Evolutionary conservation across 2,113 vertebrate species (phyloP).

Genomic region (Shinisaurus crocodilurus): DNA sequence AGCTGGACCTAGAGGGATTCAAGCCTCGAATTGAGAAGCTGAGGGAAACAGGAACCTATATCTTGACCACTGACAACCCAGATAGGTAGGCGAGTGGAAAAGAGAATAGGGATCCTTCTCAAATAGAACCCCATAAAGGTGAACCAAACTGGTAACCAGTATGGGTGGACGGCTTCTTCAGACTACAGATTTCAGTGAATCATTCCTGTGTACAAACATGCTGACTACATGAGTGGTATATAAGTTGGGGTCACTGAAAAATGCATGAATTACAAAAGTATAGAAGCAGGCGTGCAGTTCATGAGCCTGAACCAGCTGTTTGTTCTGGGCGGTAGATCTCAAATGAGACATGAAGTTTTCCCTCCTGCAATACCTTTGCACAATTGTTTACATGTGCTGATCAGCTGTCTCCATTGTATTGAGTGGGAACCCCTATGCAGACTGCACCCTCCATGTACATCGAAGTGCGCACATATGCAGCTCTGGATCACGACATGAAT

Average conservation of each 20-base stretch:
- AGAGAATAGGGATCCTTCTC: not conserved
- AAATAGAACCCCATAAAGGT: not conserved
- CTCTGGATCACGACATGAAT: not conserved
- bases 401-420: not conserved
- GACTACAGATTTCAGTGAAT: not conserved
- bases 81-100: constrained; percentile 76
- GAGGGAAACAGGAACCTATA: constrained; percentile 74
- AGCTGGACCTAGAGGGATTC: constrained; percentile 83
- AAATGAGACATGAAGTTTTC: not conserved
- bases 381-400: not conserved
- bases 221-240: not conserved
- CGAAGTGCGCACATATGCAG: not conserved
- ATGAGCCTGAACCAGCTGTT: not conserved
- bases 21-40: constrained; percentile 69
- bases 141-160: not conserved
- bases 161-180: not conserved
- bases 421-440: not conserved
- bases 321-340: not conserved
- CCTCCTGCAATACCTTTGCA: not conserved
- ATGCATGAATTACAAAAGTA: not conserved
- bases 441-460: not conserved
- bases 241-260: not conserved
- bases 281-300: not conserved
- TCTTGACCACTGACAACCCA: constrained; percentile 78
- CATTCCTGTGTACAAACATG: not conserved